Percentiles rank a stretch among this genome's conserved stretches.
phyloP scores from a whole-genome alignment of 2,888 invertebrate genomes.

The Ophion ventricosus region DNA sequence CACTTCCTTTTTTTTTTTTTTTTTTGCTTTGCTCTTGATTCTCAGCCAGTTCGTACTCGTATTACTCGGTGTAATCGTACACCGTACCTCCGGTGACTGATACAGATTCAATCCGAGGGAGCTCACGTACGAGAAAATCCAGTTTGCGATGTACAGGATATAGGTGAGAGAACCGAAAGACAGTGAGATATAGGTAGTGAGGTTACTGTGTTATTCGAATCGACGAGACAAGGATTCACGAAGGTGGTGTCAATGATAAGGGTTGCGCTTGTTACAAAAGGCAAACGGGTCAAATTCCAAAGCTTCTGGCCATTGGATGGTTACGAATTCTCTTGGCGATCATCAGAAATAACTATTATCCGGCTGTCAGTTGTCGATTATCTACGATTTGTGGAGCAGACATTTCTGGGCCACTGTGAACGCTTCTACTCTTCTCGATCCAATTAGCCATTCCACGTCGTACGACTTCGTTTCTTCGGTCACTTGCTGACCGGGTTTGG shows the following conservation, averaged over 20 bases:
- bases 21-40: slow-evolving; percentile 4
- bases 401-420: neutral
- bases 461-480: no score
- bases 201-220: slow-evolving; percentile 52
- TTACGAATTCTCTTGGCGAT: slow-evolving; percentile 10
- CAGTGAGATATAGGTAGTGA: slow-evolving; percentile 34
- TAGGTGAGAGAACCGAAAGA: slow-evolving; percentile 33
- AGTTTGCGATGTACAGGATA: slow-evolving; percentile 55
- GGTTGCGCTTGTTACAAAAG: slow-evolving; percentile 17
- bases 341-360: neutral
- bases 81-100: slow-evolving; percentile 38
- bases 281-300: slow-evolving; percentile 28
- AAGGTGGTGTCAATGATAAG: slow-evolving; percentile 33
- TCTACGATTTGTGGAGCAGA: neutral
- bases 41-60: slow-evolving; percentile 38
- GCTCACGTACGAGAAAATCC: slow-evolving; percentile 51
- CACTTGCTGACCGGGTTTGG: no score
- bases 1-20: neutral
- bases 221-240: slow-evolving; percentile 28
- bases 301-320: neutral
- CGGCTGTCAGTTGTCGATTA: neutral
- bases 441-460: no score
- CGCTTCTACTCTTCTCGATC: no score
- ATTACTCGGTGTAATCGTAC: slow-evolving; percentile 61
- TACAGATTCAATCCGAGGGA: slow-evolving; percentile 48